Conservation (phyloP, 2,797 vertebrate species). For the Halcyon badia region DNA sequence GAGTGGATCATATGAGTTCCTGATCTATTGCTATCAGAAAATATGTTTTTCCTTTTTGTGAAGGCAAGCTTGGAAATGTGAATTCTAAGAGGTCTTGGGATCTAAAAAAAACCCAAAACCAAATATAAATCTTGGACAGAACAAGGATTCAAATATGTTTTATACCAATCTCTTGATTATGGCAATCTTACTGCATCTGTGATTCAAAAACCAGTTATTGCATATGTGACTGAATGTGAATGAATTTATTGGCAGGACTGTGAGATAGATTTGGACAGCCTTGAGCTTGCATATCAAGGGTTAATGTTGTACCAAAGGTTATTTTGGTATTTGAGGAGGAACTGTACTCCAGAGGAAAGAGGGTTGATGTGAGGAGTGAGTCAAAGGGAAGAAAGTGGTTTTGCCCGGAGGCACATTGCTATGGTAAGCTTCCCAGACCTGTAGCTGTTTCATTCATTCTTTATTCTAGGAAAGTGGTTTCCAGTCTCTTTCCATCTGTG, state of each 20-base stretch:
- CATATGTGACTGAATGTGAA: neutral
- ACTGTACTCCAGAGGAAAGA: neutral
- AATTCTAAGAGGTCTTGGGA: neutral
- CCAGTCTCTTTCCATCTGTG: neutral
- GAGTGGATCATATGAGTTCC: neutral
- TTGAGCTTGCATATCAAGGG: neutral
- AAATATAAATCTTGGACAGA: neutral
- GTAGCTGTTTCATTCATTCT: neutral
- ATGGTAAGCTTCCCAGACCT: neutral
- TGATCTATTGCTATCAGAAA: neutral
- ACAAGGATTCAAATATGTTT: neutral
- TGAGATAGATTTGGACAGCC: neutral
- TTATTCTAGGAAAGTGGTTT: conserved; percentile 4
- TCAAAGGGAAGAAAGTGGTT: neutral
- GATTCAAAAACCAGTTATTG: neutral
- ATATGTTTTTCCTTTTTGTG: neutral
- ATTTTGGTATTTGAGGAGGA: neutral
- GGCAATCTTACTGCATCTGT: neutral
- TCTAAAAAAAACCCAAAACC: neutral
- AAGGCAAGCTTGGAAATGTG: neutral
- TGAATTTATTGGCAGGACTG: neutral
- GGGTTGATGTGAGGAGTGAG: neutral
- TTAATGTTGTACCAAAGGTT: neutral
- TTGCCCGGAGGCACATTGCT: neutral
- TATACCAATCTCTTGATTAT: neutral